These are phyloP conservation scores for Cryptoblepharus egeriae DNA, from an alignment of 2,797 vertebrate species.

Conservation along the genomic window DNA sequence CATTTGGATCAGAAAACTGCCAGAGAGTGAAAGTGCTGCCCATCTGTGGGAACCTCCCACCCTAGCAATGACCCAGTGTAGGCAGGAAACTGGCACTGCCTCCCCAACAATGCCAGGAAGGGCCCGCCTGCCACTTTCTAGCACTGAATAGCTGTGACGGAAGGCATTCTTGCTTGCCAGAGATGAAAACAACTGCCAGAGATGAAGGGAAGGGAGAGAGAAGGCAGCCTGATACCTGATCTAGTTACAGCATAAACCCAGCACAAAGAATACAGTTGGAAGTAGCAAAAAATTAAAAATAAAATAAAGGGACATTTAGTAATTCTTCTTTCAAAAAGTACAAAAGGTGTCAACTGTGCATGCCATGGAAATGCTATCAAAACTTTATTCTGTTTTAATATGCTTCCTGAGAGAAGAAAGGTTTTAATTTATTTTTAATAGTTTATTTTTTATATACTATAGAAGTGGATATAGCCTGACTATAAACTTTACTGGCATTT, in stretches of 20 bases:
- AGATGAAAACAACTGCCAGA: constrained; percentile 31
- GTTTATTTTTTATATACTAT: not conserved
- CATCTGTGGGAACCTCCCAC: constrained; percentile 22
- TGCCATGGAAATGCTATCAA: not conserved
- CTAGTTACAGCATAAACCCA: not conserved
- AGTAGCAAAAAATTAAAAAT: not conserved
- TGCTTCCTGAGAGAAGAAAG: not conserved
- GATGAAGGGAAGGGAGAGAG: not conserved
- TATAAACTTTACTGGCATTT: not conserved
- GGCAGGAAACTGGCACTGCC: constrained; percentile 11
- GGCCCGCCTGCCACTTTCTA: not conserved
- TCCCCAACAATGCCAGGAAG: constrained; percentile 14
- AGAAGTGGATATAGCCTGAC: not conserved
- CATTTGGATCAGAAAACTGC: constrained; percentile 1
- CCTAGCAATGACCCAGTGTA: constrained; percentile 12
- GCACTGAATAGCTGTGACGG: not conserved
- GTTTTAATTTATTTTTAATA: not conserved
- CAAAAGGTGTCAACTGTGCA: not conserved
- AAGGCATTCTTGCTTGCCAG: constrained; percentile 8
- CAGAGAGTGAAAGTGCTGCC: constrained; percentile 11
- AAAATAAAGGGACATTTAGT: too few species aligned
- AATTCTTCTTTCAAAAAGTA: too few species aligned
- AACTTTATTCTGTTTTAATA: not conserved
- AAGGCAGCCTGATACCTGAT: not conserved
- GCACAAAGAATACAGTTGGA: not conserved